Percentiles rank a stretch among this genome's conserved stretches.
Conservation (phyloP, 2,113 vertebrate species). For the Zapornia atra region DNA sequence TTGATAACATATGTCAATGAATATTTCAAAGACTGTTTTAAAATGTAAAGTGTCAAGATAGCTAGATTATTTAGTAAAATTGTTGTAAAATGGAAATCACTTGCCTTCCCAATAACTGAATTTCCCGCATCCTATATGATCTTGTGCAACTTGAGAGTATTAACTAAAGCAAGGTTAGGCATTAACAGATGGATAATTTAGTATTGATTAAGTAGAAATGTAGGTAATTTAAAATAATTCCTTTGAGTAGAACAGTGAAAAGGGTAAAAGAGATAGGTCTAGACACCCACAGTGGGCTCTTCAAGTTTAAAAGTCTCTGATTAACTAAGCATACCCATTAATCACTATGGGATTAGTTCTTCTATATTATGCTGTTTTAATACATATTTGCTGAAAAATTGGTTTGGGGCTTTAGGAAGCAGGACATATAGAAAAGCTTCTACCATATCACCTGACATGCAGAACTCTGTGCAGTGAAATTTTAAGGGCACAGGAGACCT, state of each 20-base stretch:
- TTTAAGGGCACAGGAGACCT: not conserved
- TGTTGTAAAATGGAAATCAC: not conserved
- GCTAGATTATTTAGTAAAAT: not conserved
- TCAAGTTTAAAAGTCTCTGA: not conserved
- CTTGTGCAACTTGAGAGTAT: not conserved
- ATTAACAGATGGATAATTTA: not conserved
- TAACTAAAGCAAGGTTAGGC: not conserved
- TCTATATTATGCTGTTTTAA: not conserved
- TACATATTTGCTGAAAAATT: not conserved
- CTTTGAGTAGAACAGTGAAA: not conserved
- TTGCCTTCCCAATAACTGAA: not conserved
- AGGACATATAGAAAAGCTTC: not conserved
- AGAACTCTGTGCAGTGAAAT: not conserved
- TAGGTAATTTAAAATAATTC: not conserved
- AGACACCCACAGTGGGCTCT: not conserved
- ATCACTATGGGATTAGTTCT: not conserved
- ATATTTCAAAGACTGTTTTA: not conserved
- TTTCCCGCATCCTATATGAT: not conserved
- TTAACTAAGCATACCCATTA: not conserved
- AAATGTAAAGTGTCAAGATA: not conserved
- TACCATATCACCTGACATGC: not conserved
- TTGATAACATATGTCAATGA: not conserved
- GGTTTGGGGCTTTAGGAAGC: not conserved
- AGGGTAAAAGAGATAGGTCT: not conserved
- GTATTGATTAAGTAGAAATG: not conserved